A percentile compares a stretch with the other conserved stretches of the same genome.
Evolutionary conservation across 2,113 vertebrate species (phyloP).

Genomic region (Nycticorax nycticorax): DNA sequence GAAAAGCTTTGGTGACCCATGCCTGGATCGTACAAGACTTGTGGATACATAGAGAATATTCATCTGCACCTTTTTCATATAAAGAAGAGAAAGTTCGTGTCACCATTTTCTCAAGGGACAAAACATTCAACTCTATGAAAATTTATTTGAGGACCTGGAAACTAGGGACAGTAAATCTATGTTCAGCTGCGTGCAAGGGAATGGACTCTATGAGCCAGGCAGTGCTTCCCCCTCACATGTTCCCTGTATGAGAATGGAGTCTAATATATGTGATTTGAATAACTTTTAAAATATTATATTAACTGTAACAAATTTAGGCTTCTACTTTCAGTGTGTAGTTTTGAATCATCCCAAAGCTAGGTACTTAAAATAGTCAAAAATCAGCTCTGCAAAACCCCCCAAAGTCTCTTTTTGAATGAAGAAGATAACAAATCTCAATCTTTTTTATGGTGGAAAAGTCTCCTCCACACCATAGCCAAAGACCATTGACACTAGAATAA

Average conservation of each 20-base stretch:
- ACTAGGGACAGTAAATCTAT: background rate
- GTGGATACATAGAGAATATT: background rate
- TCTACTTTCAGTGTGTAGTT: background rate
- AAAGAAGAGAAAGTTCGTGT: background rate
- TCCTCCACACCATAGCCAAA: background rate
- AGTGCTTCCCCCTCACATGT: background rate
- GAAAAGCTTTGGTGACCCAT: background rate
- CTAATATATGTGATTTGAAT: background rate
- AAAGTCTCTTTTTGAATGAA: background rate
- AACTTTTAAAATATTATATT: background rate
- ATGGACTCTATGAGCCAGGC: background rate
- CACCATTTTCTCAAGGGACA: background rate
- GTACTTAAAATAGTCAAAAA: background rate
- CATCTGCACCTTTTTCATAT: background rate
- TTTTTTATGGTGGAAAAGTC: background rate
- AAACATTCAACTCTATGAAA: background rate
- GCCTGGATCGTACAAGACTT: background rate
- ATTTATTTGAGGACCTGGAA: background rate
- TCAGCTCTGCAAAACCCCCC: rapidly evolving
- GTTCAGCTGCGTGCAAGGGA: background rate
- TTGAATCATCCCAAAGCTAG: background rate
- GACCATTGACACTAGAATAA: background rate
- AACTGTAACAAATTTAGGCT: background rate
- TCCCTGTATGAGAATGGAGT: background rate
- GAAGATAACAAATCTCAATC: background rate